phyloP scores from a whole-genome alignment of 1,140 invertebrate genomes.

The Leptonema lineaticorne region DNA sequence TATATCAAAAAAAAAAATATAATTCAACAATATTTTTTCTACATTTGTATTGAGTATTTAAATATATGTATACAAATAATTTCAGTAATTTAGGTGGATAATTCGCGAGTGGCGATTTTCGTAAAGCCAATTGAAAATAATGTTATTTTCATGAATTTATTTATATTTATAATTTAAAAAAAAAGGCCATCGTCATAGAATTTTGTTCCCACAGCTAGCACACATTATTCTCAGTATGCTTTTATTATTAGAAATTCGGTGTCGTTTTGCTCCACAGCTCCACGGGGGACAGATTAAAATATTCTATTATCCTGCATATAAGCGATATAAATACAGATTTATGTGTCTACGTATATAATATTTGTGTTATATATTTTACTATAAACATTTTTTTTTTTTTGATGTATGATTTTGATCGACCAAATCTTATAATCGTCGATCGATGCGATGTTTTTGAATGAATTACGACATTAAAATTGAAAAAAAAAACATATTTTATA shows the following conservation, averaged over 20 bases:
- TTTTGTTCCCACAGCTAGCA: too few species aligned
- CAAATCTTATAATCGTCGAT: background rate
- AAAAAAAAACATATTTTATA: background rate
- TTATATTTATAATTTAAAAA: too few species aligned
- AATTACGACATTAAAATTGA: too few species aligned
- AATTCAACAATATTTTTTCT: too few species aligned
- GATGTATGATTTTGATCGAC: background rate
- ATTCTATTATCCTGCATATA: too few species aligned
- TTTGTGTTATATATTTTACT: too few species aligned
- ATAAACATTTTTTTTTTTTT: background rate
- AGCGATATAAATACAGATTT: background rate
- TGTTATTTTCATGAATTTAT: background rate
- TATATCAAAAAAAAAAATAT: too few species aligned
- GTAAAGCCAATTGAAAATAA: background rate
- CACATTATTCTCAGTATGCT: background rate
- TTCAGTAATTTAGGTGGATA: too few species aligned
- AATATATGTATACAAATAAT: too few species aligned
- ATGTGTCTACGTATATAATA: background rate
- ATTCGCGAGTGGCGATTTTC: background rate
- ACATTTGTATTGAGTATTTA: too few species aligned
- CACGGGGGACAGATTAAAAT: conserved; percentile 13
- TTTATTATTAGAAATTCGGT: background rate
- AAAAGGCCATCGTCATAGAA: too few species aligned
- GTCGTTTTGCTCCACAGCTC: background rate
- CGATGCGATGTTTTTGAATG: background rate